Conservation (phyloP, 2,113 vertebrate species). For the Dipodomys ordii region DNA sequence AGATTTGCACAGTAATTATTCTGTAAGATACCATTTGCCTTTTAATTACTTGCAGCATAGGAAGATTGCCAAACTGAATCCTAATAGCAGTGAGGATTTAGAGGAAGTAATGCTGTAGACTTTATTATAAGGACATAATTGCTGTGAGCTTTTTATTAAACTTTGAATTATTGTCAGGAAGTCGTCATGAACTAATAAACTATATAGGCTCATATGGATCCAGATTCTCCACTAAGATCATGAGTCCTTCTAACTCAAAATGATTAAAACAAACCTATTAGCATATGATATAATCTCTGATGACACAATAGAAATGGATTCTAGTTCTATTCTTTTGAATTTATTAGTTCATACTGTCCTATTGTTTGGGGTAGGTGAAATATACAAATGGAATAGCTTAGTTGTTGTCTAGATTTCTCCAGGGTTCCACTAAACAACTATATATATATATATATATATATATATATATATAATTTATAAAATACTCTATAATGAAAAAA, state of each 20-base stretch:
- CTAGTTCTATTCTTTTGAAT: not conserved
- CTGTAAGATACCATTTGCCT: not conserved
- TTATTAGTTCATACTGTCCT: not conserved
- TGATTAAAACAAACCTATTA: not conserved
- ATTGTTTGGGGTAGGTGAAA: not conserved
- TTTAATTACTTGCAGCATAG: constrained; percentile 38
- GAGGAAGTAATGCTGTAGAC: not conserved
- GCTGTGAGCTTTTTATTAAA: constrained; percentile 30
- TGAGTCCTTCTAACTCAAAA: not conserved
- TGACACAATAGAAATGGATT: not conserved
- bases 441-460: not conserved
- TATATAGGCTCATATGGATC: not conserved
- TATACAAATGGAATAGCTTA: not conserved
- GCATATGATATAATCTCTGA: not conserved
- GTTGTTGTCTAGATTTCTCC: not conserved
- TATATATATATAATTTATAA: not conserved
- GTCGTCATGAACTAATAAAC: not conserved
- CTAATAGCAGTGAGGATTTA: not conserved
- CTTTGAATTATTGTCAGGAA: constrained; percentile 52
- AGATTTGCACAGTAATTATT: no score
- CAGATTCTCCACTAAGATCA: not conserved
- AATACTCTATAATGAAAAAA: no score
- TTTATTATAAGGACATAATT: not conserved
- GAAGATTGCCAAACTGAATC: not conserved
- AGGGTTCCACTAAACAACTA: not conserved